Conservation (phyloP, 2,888 invertebrate genomes). For the Sthenelais limicola region DNA sequence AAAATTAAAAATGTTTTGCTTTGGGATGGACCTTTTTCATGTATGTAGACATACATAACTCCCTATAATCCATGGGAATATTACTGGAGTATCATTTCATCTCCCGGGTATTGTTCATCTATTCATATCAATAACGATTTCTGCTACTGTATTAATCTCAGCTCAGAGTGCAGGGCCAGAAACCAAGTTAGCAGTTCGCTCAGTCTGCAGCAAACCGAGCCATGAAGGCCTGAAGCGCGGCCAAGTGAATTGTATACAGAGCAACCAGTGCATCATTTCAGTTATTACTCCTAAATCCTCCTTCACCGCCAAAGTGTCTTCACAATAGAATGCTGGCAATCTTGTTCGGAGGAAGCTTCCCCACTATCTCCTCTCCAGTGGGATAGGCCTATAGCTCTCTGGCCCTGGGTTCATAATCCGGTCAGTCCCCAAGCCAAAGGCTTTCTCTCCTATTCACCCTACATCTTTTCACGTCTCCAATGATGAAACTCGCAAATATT, state of each 20-base stretch:
- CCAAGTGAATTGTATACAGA: no score
- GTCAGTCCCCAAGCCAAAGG: no score
- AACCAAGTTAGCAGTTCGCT: not conserved
- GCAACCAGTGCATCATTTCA: constrained; percentile 26
- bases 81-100: constrained; percentile 21
- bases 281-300: constrained; percentile 12
- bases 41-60: no score
- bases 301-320: constrained; percentile 7
- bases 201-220: not conserved
- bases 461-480: constrained; percentile 1
- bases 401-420: no score
- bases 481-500: constrained; percentile 28
- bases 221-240: not conserved
- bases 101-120: constrained; percentile 7
- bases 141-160: constrained; percentile 17
- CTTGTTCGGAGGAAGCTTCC: constrained; percentile 18
- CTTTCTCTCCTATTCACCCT: no score
- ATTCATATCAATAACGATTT: constrained; percentile 32
- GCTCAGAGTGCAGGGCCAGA: not conserved
- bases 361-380: no score
- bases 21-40: no score
- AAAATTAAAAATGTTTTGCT: no score
- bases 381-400: no score
- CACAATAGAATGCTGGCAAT: constrained; percentile 17
- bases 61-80: no score